Evolutionary conservation across 2,888 invertebrate species (phyloP).

Genomic region (Drosophila birchii): DNA sequence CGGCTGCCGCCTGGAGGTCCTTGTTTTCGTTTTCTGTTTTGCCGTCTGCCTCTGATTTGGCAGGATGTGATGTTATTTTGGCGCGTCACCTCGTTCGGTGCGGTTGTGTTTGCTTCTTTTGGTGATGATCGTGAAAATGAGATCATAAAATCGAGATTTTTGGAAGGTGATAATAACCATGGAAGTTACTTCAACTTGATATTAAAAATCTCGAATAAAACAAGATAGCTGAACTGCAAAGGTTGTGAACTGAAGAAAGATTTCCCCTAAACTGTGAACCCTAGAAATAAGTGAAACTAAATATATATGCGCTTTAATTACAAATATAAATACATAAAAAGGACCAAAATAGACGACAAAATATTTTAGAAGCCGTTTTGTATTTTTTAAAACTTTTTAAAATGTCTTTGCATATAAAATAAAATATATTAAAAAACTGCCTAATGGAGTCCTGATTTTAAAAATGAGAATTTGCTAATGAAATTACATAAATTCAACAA

Average conservation of each 20-base stretch:
- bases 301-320: neutral
- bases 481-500: too few species aligned
- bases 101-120: constrained; percentile 59
- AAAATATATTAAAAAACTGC: neutral
- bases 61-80: constrained; percentile 70
- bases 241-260: neutral
- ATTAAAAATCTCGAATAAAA: neutral
- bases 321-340: neutral
- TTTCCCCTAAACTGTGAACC: neutral
- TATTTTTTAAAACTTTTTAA: neutral
- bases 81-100: constrained; percentile 53
- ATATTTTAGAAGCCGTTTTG: too few species aligned
- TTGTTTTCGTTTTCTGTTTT: constrained; percentile 48
- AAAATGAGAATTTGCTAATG: neutral
- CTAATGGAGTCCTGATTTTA: too few species aligned
- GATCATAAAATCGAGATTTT: constrained; percentile 15
- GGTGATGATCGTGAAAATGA: constrained; percentile 11
- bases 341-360: fast-evolving
- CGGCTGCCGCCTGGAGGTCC: constrained; percentile 65
- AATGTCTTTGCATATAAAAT: neutral
- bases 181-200: neutral
- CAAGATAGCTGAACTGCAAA: neutral
- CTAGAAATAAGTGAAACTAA: neutral
- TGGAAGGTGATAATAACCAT: neutral
- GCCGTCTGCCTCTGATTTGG: constrained; percentile 25